Conservation (phyloP, 2,888 invertebrate genomes). For the Campoplex nolae region DNA sequence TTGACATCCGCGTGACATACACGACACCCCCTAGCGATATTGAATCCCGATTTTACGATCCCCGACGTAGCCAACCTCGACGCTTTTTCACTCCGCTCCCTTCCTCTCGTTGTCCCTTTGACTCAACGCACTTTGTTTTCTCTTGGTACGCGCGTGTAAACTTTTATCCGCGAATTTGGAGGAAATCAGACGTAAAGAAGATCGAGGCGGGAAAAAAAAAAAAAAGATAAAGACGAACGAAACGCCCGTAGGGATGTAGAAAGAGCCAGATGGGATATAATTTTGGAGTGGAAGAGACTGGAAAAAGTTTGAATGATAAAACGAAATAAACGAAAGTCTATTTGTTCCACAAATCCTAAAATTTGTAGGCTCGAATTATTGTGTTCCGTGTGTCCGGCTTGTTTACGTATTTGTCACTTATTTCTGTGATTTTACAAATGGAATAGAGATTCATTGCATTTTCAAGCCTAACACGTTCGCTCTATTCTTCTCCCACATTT, state of each 20-base stretch:
- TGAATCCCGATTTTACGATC: slow-evolving; percentile 83
- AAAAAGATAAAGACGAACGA: neutral
- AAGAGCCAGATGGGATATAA: slow-evolving; percentile 34
- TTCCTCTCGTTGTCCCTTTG: slow-evolving; percentile 36
- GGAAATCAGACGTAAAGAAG: slow-evolving; percentile 79
- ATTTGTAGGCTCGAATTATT: neutral
- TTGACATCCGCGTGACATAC: slow-evolving; percentile 75
- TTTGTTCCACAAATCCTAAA: neutral
- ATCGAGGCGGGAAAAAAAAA: neutral
- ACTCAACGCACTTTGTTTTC: slow-evolving; percentile 42
- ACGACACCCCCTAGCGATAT: slow-evolving; percentile 78
- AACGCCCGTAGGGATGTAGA: slow-evolving; percentile 32
- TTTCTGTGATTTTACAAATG: neutral
- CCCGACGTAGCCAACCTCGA: slow-evolving; percentile 65
- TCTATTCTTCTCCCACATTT: neutral
- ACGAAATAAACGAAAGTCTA: slow-evolving; percentile 5
- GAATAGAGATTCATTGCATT: no score
- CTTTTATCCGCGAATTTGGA: slow-evolving; percentile 83
- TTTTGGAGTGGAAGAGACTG: neutral
- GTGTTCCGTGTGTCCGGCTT: no score
- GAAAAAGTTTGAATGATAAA: slow-evolving; percentile 11
- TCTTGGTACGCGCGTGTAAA: slow-evolving; percentile 78
- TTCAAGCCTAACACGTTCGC: neutral
- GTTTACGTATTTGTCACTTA: neutral
- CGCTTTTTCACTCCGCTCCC: slow-evolving; percentile 47